These are phyloP conservation scores for Hydrotaea diabolus DNA, from an alignment of 2,888 invertebrate species.

Conservation along the genomic window DNA sequence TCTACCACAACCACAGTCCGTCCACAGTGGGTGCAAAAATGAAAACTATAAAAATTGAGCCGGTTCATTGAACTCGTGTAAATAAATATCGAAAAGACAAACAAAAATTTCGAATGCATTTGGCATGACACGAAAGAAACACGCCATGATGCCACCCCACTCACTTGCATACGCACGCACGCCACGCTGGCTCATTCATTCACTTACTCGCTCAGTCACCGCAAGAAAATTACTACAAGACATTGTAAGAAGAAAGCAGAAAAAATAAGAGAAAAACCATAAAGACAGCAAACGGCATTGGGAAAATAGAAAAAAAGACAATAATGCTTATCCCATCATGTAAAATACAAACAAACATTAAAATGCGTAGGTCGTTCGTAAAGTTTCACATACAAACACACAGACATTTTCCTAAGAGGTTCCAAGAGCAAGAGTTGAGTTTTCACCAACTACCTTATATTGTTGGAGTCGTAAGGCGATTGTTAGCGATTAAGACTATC, in stretches of 20 bases:
- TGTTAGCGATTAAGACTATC: too few relatives aligned
- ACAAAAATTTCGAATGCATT: constrained; percentile 28
- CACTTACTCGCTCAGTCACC: not conserved
- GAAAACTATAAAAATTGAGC: constrained; percentile 8
- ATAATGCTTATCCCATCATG: too few relatives aligned
- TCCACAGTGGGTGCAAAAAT: not conserved
- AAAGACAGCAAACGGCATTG: not conserved
- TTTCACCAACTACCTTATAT: too few relatives aligned
- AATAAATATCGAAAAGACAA: constrained; percentile 16
- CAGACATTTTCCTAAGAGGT: too few relatives aligned
- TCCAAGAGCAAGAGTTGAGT: too few relatives aligned
- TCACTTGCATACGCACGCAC: not conserved
- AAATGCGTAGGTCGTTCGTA: too few relatives aligned
- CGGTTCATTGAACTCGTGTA: constrained; percentile 26
- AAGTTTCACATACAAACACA: too few relatives aligned
- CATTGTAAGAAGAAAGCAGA: not conserved
- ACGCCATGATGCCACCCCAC: not conserved
- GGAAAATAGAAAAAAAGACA: not conserved
- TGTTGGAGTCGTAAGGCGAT: too few relatives aligned
- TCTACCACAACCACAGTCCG: too few relatives aligned
- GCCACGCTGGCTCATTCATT: not conserved
- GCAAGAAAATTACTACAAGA: not conserved
- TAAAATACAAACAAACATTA: too few relatives aligned
- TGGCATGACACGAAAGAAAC: constrained; percentile 34
- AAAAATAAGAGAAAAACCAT: too few relatives aligned